phyloP scores from a whole-genome alignment of 1,140 invertebrate genomes.

The Diachasma alloeum region DNA sequence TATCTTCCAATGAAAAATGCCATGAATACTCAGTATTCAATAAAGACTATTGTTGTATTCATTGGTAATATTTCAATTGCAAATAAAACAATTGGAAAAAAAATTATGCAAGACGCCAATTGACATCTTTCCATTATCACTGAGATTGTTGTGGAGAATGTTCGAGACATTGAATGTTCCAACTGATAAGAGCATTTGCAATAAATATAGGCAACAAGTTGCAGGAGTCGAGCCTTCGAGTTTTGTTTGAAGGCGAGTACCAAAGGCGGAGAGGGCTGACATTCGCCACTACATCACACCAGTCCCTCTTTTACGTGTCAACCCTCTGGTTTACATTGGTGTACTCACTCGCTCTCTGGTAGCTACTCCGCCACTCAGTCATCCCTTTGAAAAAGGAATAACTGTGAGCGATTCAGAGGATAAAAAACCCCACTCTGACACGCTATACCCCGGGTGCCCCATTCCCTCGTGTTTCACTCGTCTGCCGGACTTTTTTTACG shows the following conservation, averaged over 20 bases:
- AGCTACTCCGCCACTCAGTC: conserved; percentile 17
- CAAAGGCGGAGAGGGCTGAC: conserved; percentile 1
- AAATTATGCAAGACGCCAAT: too few species aligned
- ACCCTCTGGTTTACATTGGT: background rate
- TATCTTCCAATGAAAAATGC: too few species aligned
- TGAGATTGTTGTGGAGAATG: too few species aligned
- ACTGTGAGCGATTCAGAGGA: background rate
- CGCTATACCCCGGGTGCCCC: background rate
- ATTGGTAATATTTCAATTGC: too few species aligned
- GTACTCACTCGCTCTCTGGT: conserved; percentile 7
- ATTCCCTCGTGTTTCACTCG: background rate
- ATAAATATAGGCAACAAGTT: conserved; percentile 3
- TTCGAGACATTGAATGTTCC: too few species aligned
- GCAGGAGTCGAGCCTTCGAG: background rate
- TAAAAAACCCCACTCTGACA: conserved; percentile 22
- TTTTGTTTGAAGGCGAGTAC: background rate
- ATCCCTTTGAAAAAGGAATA: conserved; percentile 31
- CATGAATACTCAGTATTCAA: too few species aligned
- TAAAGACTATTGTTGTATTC: too few species aligned
- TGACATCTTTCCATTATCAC: too few species aligned
- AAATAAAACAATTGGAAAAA: too few species aligned
- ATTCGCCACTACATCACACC: conserved; percentile 14
- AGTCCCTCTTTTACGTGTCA: conserved; percentile 3
- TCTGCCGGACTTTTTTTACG: background rate
- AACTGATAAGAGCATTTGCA: background rate